Percentiles rank a stretch among this genome's conserved stretches.
Conservation (phyloP, 2,797 vertebrate genomes). For the Thripadectes ignobilis region DNA sequence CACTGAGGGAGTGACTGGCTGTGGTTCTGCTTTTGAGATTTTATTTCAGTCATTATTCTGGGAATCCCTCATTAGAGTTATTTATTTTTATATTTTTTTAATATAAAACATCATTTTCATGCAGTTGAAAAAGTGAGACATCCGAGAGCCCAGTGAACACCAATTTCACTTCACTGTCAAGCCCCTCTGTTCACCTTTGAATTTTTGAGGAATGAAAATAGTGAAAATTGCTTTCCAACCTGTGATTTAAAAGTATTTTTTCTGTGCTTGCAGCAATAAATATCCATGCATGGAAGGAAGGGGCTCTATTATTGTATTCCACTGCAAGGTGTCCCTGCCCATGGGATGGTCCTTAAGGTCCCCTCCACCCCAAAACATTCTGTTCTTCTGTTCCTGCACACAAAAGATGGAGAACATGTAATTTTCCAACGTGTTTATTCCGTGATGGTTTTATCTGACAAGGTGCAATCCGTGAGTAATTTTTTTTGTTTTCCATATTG, state of each 20-base stretch:
- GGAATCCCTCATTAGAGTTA: neutral
- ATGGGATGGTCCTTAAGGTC: neutral
- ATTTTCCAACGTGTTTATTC: neutral
- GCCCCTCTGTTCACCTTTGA: neutral
- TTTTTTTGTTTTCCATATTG: neutral
- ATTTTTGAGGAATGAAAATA: neutral
- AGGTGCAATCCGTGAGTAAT: neutral
- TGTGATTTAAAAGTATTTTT: neutral
- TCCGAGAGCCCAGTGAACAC: neutral
- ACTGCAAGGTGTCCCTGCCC: neutral
- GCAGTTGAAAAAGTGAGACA: neutral
- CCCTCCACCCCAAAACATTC: neutral
- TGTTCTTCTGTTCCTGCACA: neutral
- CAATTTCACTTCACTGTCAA: neutral
- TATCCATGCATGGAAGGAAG: neutral
- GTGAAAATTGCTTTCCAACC: neutral
- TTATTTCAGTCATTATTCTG: neutral
- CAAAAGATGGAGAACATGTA: neutral
- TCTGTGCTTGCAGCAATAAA: neutral
- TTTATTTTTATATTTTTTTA: neutral
- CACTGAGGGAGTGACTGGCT: neutral
- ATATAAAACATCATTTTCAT: neutral
- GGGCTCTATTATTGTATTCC: neutral
- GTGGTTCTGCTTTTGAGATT: neutral
- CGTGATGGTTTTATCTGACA: neutral